Evolutionary conservation across 2,113 vertebrate species (phyloP), one percentile per base, ranked within the genome.

Genomic region (Ancistrus triradiatus): DNA sequence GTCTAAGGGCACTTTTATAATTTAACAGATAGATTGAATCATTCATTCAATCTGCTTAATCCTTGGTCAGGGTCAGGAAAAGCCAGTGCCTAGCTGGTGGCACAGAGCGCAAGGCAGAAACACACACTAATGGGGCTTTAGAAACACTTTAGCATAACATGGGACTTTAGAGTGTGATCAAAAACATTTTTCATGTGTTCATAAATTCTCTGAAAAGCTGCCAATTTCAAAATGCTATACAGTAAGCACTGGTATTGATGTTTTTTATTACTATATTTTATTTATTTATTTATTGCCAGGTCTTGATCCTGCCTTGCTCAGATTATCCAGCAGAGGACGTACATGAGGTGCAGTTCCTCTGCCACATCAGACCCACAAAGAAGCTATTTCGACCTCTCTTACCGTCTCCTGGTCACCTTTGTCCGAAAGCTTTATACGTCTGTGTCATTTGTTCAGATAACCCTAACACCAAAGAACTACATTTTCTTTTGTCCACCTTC

Each of bases 321-420:
- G 4, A 37, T 15, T 37, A 42, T 33, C 66, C 76, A 73, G 43
- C 49, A 77, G 76, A 74, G 66, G 27, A 52, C 63, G 42, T 21
- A 15, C 42, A 55, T 18, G 49, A 25, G 44, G 21, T 46, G 27
- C 14, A 24, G 2, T 55, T 40, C 9, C 35, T 50, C 10, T n/a
- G 2, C 15, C 25, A 10, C 28, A 28, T 51, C 33, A 11, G 21
- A 10, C 7, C 28, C 42, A 27, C n/a, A 57, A 6, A 40, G 48
- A 63, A 18, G 19, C 31, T 35, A 10, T 7, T 17, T 18, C 63
- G 28, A 63, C 60, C 69, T 51, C 11, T 28, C 42, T 49, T 14
- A 42, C 43, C 57, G 27, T 51, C 4, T 35, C 50, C 40, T 63
- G 13, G 13, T 42, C 37, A 21, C 42, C 53, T 59, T 63, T 63